Evolutionary conservation across 2,888 invertebrate genomes (phyloP).

Genomic region (Napeogenes inachia): DNA sequence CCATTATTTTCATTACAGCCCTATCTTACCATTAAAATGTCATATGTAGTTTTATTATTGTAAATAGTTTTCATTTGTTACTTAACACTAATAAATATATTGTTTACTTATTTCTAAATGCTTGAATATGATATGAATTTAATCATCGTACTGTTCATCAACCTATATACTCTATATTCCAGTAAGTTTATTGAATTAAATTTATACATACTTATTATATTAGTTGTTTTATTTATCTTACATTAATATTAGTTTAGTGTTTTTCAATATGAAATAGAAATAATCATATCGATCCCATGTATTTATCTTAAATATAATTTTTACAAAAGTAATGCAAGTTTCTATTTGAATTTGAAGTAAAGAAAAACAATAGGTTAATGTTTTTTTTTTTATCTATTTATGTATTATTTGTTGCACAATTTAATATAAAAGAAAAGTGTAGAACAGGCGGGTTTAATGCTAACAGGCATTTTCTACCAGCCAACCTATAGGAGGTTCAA

Average conservation of each 20-base stretch:
- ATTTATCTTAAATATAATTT: too few relatives aligned
- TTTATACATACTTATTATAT: constrained; percentile 18
- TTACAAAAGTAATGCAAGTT: too few relatives aligned
- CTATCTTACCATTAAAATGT: constrained; percentile 51
- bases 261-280: too few relatives aligned
- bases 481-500: too few relatives aligned
- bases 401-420: too few relatives aligned
- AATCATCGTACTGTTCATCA: constrained; percentile 17
- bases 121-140: constrained; percentile 1
- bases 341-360: too few relatives aligned
- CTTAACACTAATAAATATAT: constrained; percentile 14
- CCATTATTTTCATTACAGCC: constrained; percentile 41
- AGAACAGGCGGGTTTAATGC: too few relatives aligned
- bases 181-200: constrained; percentile 28
- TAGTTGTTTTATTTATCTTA: constrained; percentile 1
- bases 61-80: constrained; percentile 33
- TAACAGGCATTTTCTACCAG: too few relatives aligned
- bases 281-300: too few relatives aligned
- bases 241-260: background rate
- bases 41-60: constrained; percentile 31
- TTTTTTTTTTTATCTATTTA: too few relatives aligned
- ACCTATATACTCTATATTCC: constrained; percentile 18
- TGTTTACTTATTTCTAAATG: constrained; percentile 5
- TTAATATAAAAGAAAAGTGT: too few relatives aligned
- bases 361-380: too few relatives aligned